These are phyloP conservation scores for Panagrolaimus sp. DNA, from an alignment of 1,140 invertebrate species.

Conservation along the genomic window DNA sequence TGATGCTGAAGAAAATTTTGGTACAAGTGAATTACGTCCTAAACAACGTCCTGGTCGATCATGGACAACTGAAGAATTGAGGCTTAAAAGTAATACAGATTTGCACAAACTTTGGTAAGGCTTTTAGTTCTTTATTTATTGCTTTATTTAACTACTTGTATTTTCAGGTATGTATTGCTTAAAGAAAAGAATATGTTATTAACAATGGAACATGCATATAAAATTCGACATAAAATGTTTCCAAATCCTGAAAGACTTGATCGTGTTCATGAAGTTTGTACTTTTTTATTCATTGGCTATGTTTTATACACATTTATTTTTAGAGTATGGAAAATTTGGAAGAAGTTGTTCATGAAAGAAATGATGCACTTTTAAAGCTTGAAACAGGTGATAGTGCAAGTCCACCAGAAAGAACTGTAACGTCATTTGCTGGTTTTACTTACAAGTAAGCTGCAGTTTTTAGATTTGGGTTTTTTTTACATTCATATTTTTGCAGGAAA, in stretches of 20 bases:
- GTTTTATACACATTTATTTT: conserved; percentile 28
- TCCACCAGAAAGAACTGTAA: conserved; percentile 46
- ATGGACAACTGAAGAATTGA: conserved; percentile 82
- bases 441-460: conserved; percentile 51
- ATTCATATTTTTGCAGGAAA: conserved; percentile 37
- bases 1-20: conserved; percentile 80
- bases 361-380: conserved; percentile 78
- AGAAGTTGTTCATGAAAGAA: conserved; percentile 80
- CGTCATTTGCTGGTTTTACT: conserved; percentile 55
- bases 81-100: conserved; percentile 89
- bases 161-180: conserved; percentile 74
- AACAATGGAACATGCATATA: conserved; percentile 84
- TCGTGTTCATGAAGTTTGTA: conserved; percentile 67
- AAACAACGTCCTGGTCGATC: conserved; percentile 68
- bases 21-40: conserved; percentile 69
- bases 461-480: too few relatives aligned
- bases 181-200: conserved; percentile 95
- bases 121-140: conserved; percentile 14
- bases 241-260: conserved; percentile 89
- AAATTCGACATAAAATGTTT: conserved; percentile 67
- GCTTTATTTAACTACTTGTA: not conserved
- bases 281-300: not conserved
- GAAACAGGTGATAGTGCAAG: conserved; percentile 78
- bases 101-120: conserved; percentile 93
- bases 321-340: conserved; percentile 91